phyloP scores from a whole-genome alignment of 2,113 vertebrate genomes.

The Upupa epops region DNA sequence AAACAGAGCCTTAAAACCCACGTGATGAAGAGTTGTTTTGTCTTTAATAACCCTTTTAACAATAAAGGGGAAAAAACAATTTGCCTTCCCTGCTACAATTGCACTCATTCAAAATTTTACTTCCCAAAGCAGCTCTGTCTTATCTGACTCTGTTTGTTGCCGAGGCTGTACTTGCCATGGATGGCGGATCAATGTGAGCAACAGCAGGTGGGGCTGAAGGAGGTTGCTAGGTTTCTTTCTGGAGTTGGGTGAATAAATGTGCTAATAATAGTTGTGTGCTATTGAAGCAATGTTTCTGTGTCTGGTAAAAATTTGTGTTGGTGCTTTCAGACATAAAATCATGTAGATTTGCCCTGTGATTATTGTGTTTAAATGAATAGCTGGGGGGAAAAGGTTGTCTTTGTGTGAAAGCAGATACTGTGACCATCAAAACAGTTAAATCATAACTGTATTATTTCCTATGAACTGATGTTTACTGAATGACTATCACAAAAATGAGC shows the following conservation, averaged over 20 bases:
- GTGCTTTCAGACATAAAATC: background rate
- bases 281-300: background rate
- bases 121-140: background rate
- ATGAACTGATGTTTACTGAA: background rate
- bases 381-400: background rate
- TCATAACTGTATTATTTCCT: background rate
- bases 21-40: background rate
- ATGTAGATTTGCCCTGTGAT: background rate
- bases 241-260: background rate
- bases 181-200: background rate
- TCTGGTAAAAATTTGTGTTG: background rate
- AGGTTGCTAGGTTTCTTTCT: background rate
- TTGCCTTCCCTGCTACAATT: background rate
- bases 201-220: background rate
- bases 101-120: background rate
- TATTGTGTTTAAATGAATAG: background rate
- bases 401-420: background rate
- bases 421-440: background rate
- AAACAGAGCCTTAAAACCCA: background rate
- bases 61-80: rapidly evolving
- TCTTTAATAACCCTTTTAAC: background rate
- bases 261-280: background rate
- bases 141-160: background rate
- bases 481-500: background rate
- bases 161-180: background rate